Conservation (phyloP, 2,113 vertebrate species). For the Anseranas semipalmata region DNA sequence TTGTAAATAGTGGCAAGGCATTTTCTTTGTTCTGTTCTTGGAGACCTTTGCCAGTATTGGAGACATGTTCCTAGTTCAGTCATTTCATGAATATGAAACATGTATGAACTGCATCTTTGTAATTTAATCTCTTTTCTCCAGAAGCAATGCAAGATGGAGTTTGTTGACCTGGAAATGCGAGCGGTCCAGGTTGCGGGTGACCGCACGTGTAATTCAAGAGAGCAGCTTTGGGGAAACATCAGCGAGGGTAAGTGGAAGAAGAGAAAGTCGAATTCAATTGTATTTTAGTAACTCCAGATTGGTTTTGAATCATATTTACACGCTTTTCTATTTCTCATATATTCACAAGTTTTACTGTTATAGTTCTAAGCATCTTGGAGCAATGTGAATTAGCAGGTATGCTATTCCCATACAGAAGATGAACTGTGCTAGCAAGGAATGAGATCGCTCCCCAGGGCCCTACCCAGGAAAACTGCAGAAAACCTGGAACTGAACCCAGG, state of each 20-base stretch:
- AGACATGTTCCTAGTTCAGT: rapidly evolving
- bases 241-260: neutral
- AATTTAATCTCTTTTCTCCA: neutral
- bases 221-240: constrained; percentile 10
- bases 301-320: constrained; percentile 47
- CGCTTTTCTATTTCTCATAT: neutral
- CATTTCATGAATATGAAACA: neutral
- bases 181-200: neutral
- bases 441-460: constrained; percentile 1
- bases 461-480: neutral
- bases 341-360: constrained; percentile 10
- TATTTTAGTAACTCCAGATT: constrained; percentile 15
- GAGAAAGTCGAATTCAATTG: constrained; percentile 8
- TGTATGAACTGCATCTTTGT: neutral
- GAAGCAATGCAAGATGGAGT: rapidly evolving
- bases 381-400: neutral
- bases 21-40: neutral
- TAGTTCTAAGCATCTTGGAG: neutral
- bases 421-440: neutral
- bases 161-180: neutral
- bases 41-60: neutral
- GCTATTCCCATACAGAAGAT: constrained; percentile 1
- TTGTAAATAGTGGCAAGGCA: rapidly evolving
- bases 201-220: neutral
- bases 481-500: neutral